Base-by-base conservation (phyloP, 2,888 invertebrate species). In the Lampropteryx suffumata region DNA sequence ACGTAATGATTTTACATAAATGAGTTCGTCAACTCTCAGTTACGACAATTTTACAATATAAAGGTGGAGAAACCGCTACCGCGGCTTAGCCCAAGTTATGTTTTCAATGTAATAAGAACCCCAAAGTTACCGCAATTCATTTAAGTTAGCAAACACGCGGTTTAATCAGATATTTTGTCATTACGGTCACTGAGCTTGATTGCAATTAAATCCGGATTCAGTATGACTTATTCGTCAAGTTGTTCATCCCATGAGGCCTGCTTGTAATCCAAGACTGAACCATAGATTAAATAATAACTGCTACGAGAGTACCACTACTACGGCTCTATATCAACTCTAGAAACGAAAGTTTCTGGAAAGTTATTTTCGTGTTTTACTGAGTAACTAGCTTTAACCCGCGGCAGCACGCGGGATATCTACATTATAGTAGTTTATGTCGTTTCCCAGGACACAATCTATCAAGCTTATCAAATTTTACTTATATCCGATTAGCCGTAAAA, bases 171-270 rank as follows among this genome's bases (percentile, higher is more conserved):
- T 71, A 59, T 59, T 59, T 58, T 50, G 63, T 61, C 58, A 62
- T 67, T 63, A 62, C 71, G 71, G 73, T 73, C 71, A 69, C 65
- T 64, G 69, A 59, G 59, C 67, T 57, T 70, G 69, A 70, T 71
- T 70, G 69, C 71, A 73, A 73, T 71, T 73, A 73, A 73, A 66
- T 67, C 65, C 55, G 61, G 61, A 59, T 63, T 46, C 58, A 52
- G 62, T 62, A 63, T 69, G 67, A 74, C 66, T 74, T 73, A 73
- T 73, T 62, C 65, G 62, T 56, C 40, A 61, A 66, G 63, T 61
- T 65, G 64, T 59, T 61, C 65, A 67, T 68, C 69, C 66, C 61
- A 41, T 11, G 55, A 39, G 67, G 55, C 46, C 60, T 59, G 61
- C 56, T 61, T 54, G 59, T 55, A 52, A 61, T 57, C 55, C 51